Conservation (phyloP, 2,113 vertebrate species). For the Microtus richardsoni region DNA sequence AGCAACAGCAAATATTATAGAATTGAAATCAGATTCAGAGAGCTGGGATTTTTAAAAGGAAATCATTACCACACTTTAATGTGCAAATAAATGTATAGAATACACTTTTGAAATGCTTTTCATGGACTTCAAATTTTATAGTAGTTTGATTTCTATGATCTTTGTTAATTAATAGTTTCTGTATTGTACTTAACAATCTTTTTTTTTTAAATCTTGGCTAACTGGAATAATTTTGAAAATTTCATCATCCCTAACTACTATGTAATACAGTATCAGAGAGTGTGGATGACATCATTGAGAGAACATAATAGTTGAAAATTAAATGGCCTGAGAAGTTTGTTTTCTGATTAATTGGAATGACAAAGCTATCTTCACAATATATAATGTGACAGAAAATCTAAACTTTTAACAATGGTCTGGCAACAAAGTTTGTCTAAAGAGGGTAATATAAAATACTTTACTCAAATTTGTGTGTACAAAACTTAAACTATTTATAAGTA, state of each 20-base stretch:
- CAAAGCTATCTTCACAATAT: background rate
- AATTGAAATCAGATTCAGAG: slow-evolving; percentile 13
- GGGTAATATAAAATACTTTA: background rate
- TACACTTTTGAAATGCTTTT: slow-evolving; percentile 56
- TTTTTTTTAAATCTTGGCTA: slow-evolving; percentile 16
- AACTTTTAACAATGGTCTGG: background rate
- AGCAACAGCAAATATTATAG: background rate
- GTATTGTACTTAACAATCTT: background rate
- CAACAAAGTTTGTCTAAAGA: background rate
- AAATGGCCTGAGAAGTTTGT: background rate
- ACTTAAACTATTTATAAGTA: background rate
- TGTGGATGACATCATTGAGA: background rate
- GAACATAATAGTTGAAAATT: background rate
- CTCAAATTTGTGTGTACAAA: background rate
- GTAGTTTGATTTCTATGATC: slow-evolving; percentile 46
- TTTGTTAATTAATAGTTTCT: slow-evolving; percentile 62
- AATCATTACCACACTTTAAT: slow-evolving; percentile 11
- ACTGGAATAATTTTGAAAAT: slow-evolving; percentile 21
- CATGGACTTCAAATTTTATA: slow-evolving; percentile 65
- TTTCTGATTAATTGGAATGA: background rate
- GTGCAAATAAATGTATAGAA: slow-evolving; percentile 62
- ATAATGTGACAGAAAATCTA: background rate
- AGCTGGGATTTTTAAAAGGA: slow-evolving; percentile 48
- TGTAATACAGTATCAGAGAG: background rate
- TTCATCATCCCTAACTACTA: background rate